phyloP scores from a whole-genome alignment of 2,888 invertebrate species.

The Pristionchus arcanus region DNA sequence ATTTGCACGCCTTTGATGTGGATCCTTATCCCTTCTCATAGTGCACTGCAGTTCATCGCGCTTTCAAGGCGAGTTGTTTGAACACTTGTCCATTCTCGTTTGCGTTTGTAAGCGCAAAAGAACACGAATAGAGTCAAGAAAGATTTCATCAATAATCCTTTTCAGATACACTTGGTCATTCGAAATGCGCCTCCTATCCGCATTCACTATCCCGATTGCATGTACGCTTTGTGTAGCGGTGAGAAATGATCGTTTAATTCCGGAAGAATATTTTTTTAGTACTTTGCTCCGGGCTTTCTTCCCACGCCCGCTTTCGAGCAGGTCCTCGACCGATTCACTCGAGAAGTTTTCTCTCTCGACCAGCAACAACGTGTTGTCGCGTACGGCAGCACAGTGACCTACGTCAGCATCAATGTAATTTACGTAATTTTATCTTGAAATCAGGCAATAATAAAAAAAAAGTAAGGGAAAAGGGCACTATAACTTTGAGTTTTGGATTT shows the following conservation, averaged over 20 bases:
- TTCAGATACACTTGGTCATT: neutral
- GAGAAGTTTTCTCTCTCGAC: neutral
- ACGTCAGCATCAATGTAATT: neutral
- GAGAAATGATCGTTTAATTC: neutral
- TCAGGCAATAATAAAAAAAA: neutral
- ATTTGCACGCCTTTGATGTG: neutral
- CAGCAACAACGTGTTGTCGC: neutral
- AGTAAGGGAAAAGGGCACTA: no score
- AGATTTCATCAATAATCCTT: neutral
- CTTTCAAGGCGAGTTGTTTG: neutral
- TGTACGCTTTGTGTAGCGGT: neutral
- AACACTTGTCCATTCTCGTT: no score
- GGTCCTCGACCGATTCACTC: neutral
- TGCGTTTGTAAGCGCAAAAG: no score
- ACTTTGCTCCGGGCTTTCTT: neutral
- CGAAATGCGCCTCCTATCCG: neutral
- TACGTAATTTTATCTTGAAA: no score
- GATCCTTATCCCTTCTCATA: neutral
- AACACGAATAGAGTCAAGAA: no score
- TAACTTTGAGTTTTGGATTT: no score
- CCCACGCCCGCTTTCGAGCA: neutral
- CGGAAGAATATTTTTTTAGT: neutral
- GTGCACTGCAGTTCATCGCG: neutral
- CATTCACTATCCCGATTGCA: neutral
- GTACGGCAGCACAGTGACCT: neutral